Evolutionary conservation across 2,888 invertebrate genomes (phyloP).

Genomic region (Idaea dimidiata): DNA sequence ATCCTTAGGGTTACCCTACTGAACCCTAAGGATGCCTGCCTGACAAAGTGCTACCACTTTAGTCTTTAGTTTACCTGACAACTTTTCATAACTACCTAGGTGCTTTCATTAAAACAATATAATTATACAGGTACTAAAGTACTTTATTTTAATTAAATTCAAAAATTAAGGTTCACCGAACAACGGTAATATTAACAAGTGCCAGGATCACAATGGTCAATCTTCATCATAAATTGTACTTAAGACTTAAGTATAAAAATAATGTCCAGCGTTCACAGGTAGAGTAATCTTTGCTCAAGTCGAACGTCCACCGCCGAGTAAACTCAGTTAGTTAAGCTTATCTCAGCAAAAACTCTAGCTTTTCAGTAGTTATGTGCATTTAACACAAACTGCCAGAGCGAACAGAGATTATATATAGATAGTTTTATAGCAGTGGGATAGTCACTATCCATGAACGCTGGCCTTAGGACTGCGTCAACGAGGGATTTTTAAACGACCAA

Average conservation of each 20-base stretch:
- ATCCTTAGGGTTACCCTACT: too few species aligned
- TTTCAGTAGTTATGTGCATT: too few species aligned
- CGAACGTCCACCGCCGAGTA: constrained; percentile 14
- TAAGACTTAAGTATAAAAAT: constrained; percentile 12
- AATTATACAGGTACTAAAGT: background rate
- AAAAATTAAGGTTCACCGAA: constrained; percentile 7
- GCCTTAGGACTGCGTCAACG: background rate
- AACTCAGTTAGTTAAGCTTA: too few species aligned
- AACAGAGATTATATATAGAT: too few species aligned
- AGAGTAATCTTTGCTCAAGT: constrained; percentile 9
- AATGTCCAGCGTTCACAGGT: background rate
- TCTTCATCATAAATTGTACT: constrained; percentile 22
- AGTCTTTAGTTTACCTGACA: too few species aligned
- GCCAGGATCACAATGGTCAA: constrained; percentile 21
- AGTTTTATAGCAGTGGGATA: too few species aligned
- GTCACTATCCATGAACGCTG: too few species aligned
- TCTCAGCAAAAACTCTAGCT: too few species aligned
- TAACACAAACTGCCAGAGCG: too few species aligned
- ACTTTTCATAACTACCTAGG: too few species aligned
- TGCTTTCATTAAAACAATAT: constrained; percentile 5
- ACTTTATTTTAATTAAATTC: background rate
- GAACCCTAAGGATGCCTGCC: too few species aligned
- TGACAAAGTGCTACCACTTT: too few species aligned
- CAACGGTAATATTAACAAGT: constrained; percentile 6
- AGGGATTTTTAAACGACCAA: background rate